Conservation (phyloP, 2,888 invertebrate species). For the Cantharis rustica region DNA sequence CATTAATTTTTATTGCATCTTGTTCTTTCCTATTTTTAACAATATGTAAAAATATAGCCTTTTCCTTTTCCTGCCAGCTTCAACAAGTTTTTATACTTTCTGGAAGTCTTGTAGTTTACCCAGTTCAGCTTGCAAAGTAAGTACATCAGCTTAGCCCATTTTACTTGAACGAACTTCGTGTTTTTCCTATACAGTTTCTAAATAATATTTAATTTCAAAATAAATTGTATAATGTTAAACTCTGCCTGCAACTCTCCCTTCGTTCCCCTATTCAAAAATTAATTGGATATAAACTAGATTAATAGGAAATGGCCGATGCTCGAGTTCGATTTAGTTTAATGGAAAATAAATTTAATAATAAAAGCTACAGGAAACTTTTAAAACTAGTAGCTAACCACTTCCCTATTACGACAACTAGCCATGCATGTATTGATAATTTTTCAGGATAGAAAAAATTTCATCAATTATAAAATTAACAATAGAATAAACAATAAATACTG, state of each 20-base stretch:
- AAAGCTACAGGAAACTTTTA: not conserved
- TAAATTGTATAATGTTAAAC: not conserved
- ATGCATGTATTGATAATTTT: not conserved
- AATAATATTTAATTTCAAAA: not conserved
- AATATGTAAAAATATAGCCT: not conserved
- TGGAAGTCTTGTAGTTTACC: not conserved
- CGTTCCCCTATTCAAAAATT: not conserved
- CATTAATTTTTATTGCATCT: too few relatives aligned
- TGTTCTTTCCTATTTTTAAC: too few relatives aligned
- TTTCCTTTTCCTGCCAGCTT: not conserved
- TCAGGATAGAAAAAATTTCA: not conserved
- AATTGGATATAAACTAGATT: not conserved
- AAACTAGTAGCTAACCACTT: not conserved
- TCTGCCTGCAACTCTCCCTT: not conserved
- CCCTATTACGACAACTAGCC: not conserved
- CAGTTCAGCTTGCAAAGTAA: not conserved
- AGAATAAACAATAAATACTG: not conserved
- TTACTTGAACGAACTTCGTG: not conserved
- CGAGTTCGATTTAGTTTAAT: not conserved
- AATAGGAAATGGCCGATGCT: not conserved
- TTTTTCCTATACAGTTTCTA: not conserved
- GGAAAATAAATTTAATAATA: not conserved
- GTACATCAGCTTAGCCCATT: not conserved
- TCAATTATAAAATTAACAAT: not conserved
- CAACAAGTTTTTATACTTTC: not conserved